A percentile compares a stretch with the other conserved stretches of the same genome.
Evolutionary conservation across 1,140 invertebrate genomes (phyloP).

Genomic region (Orchesella cincta): DNA sequence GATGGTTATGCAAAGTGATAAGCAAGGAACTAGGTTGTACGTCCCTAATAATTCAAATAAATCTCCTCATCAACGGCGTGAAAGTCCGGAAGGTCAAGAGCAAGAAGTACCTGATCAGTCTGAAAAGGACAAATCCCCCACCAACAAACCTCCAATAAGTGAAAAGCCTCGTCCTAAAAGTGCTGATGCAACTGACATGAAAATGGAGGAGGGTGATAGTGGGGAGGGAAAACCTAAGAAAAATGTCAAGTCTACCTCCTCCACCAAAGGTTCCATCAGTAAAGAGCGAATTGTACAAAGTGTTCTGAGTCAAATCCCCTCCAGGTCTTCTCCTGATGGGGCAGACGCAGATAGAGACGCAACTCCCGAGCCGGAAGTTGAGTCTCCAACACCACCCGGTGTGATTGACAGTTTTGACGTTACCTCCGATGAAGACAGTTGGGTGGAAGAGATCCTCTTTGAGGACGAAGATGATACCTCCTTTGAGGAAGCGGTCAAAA

Average conservation of each 20-base stretch:
- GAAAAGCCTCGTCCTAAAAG: neutral
- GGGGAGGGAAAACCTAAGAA: neutral
- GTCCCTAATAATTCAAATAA: neutral
- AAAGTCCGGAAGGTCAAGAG: constrained; percentile 42
- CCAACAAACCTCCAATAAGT: neutral
- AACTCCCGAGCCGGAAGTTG: constrained; percentile 1
- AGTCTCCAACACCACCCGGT: constrained; percentile 36
- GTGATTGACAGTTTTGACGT: constrained; percentile 41
- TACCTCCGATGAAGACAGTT: constrained; percentile 46
- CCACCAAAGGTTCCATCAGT: neutral
- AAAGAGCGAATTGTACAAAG: constrained; percentile 17
- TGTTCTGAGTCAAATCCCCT: constrained; percentile 4
- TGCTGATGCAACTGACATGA: constrained; percentile 12
- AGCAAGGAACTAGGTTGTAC: neutral
- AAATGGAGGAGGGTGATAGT: neutral
- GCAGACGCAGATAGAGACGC: constrained; percentile 26
- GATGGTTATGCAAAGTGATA: constrained; percentile 8
- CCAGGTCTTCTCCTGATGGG: constrained; percentile 39
- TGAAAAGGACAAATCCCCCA: neutral
- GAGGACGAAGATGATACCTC: constrained; percentile 45
- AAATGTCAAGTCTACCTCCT: neutral
- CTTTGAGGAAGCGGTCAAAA: constrained; percentile 16
- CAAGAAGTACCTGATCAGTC: constrained; percentile 31
- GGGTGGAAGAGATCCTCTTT: constrained; percentile 49
- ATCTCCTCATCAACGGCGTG: constrained; percentile 28